Base-by-base conservation (phyloP, 1,140 invertebrate genomes). In the Trichogramma pretiosum region DNA sequence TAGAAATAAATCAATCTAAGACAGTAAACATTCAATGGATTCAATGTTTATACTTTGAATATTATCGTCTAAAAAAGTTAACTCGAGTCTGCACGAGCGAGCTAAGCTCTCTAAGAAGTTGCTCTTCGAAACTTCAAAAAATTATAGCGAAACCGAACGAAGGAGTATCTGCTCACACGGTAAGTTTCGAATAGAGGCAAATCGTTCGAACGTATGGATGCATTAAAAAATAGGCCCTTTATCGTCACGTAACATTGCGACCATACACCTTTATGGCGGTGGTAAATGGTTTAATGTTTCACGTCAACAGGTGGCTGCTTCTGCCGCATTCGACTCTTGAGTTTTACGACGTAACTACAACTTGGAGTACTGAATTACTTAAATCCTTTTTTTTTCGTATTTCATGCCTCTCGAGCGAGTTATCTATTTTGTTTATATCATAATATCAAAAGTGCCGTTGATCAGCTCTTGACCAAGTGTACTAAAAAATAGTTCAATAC, bases 221-320 rank as follows among this genome's bases (percentile, higher is more conserved):
- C 32, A 46, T 22, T 51, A 41, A 46, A 51, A 46, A 51, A 51
- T 46, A 48, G 34, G 43, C 42, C 23, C 33, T 45, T 21, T 46
- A 48, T n/a, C n/a, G n/a, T n/a, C n/a, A 41, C 34, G 11, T 32
- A 42, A 30, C 28, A 47, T 36, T 53, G 46, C 50, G 56, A 46
- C 49, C 59, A 61, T 59, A 56, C 59, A 67, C 59, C 61, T 67
- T 67, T 65, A 70, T 66, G 61, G 60, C 58, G 56, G 56, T 61
- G 62, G 63, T 67, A 68, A 68, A 71, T 68, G 62, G 66, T 62
- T 69, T 69, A 70, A 69, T 70, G 68, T 70, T 68, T 69, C 59
- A 58, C 61, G 57, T 59, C 68, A 70, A 71, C 68, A 70, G 67
- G 68, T 70, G 68, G 68, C 57, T 50, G 61, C 61, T 51, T 52